phyloP scores from a whole-genome alignment of 1,140 invertebrate genomes.

The Pseudoatta argentina region DNA sequence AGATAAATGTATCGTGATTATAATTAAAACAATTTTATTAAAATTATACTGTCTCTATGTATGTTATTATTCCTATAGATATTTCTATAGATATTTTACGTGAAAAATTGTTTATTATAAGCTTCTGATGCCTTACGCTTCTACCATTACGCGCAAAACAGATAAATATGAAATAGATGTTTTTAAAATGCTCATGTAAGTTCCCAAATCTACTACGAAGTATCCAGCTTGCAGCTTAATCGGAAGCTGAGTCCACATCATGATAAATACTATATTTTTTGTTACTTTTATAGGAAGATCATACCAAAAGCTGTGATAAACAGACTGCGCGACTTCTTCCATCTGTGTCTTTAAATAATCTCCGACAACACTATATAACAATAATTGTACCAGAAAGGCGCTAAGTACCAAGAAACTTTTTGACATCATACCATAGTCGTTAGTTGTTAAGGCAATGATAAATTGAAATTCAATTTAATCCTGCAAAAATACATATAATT shows the following conservation, averaged over 20 bases:
- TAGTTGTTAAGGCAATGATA: slow-evolving; percentile 53
- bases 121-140: slow-evolving; percentile 20
- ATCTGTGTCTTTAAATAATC: slow-evolving; percentile 66
- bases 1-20: too few species aligned
- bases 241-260: slow-evolving; percentile 54
- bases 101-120: background rate
- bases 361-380: slow-evolving; percentile 59
- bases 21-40: too few species aligned
- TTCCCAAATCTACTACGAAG: slow-evolving; percentile 58
- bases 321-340: slow-evolving; percentile 37
- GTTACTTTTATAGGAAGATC: slow-evolving; percentile 25
- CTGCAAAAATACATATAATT: background rate
- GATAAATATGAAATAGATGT: slow-evolving; percentile 66
- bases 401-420: slow-evolving; percentile 47
- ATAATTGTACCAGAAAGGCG: slow-evolving; percentile 46
- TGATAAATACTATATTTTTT: slow-evolving; percentile 46
- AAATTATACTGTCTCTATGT: too few species aligned
- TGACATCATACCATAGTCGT: slow-evolving; percentile 29
- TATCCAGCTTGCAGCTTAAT: slow-evolving; percentile 44
- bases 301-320: slow-evolving; percentile 55
- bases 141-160: slow-evolving; percentile 60
- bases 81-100: background rate
- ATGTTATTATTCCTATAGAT: background rate
- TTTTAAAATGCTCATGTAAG: slow-evolving; percentile 65
- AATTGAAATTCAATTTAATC: slow-evolving; percentile 67